These are phyloP conservation scores for Cheilosia urbana DNA, from an alignment of 2,888 invertebrate genomes.

Conservation along the genomic window DNA sequence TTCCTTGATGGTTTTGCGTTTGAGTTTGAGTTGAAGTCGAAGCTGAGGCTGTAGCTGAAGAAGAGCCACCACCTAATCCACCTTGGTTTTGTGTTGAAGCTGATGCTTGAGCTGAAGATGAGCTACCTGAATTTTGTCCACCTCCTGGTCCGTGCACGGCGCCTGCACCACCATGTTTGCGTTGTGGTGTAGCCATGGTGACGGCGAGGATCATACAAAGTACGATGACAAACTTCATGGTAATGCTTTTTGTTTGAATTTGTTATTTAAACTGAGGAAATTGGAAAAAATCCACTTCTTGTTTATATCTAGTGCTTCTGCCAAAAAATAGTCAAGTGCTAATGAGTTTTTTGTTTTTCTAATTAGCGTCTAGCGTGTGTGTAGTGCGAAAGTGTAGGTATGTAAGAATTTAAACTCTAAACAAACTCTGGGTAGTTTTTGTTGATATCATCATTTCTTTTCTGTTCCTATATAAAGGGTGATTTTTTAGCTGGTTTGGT, in stretches of 20 bases:
- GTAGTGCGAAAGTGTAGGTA: no score
- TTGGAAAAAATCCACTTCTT: constrained; percentile 8
- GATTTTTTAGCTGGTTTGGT: no score
- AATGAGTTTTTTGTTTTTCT: constrained; percentile 8
- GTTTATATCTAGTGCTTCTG: constrained; percentile 37
- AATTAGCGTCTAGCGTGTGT: background rate
- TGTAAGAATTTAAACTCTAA: background rate
- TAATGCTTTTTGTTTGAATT: constrained; percentile 23
- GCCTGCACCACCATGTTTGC: constrained; percentile 5
- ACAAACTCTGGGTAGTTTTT: background rate
- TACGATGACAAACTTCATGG: constrained; percentile 43
- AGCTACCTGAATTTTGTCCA: background rate
- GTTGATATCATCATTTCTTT: background rate
- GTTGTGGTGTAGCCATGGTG: constrained; percentile 33
- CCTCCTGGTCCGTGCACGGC: constrained; percentile 22
- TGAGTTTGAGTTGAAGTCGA: constrained; percentile 21
- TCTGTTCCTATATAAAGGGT: no score
- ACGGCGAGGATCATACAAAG: constrained; percentile 51
- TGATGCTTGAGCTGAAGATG: constrained; percentile 43
- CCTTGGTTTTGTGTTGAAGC: constrained; percentile 35
- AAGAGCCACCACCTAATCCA: constrained; percentile 37
- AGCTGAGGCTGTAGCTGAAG: no score
- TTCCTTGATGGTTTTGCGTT: constrained; percentile 12
- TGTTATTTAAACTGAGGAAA: constrained; percentile 11
- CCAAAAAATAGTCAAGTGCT: constrained; percentile 31